Base-by-base conservation (phyloP, 2,888 invertebrate genomes). In the Auanema sp. region DNA sequence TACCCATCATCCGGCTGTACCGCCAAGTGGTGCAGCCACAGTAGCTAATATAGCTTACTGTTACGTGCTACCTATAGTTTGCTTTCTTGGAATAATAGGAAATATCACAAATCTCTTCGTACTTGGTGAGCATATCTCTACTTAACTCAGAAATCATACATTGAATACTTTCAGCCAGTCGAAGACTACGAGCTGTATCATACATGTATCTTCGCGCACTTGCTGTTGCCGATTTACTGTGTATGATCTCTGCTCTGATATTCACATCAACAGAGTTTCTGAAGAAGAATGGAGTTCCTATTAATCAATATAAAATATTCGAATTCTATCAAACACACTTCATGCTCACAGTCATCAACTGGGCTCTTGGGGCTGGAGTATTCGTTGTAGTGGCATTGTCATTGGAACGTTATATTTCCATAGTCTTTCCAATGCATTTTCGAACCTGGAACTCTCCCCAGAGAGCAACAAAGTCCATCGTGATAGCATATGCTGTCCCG, bases 261-360 rank as follows among this genome's bases (percentile, higher is more conserved):
- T 83, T 84, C 65, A 77, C 76, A 23, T 68, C 72, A 4, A 69
- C 75, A 11, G 80, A 83, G 55, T 74, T 80, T 55, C 65, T 80
- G 1, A 66, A 69, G 25, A 75, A 70, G 64, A 75, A 71, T 51
- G 72, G 76, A n/a, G 66, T 65, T 5, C 58, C 71, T 12, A 61
- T 76, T 54, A 73, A 72, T 47, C 70, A 73, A 60, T 79, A 69
- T 56, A 69, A 71, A 16, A 62, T 79, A 51, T 80, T 79, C 62
- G 69, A 71, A 40, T 63, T 75, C 56, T 77, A 76, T 59, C 78
- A 79, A 49, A 65, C 68, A 42, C 80, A 83, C 60, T 53, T 81
- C 55, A 83, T 80, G 79, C 72, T 83, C 11, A 77, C 80, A 0
- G 68, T 83, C 57, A 83, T 83, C 68, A 83, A 83, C 66, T 82